These are phyloP conservation scores for Gambusia yucatana DNA, from an alignment of 2,797 vertebrate genomes.

Conservation along the genomic window DNA sequence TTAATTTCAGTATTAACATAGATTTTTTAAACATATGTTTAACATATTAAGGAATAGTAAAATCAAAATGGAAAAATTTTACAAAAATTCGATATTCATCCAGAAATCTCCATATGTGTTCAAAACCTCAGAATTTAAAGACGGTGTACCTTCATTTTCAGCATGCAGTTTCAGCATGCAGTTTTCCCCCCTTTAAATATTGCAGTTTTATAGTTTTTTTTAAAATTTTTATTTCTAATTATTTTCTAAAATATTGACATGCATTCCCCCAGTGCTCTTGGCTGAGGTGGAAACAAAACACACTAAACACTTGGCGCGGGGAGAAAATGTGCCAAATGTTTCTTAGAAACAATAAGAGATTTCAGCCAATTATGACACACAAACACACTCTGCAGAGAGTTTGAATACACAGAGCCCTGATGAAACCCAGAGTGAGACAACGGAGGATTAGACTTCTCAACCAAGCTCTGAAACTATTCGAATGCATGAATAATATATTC, in stretches of 20 bases:
- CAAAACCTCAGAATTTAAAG: background rate
- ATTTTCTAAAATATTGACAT: background rate
- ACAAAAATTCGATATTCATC: background rate
- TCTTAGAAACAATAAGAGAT: constrained; percentile 49
- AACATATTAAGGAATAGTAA: background rate
- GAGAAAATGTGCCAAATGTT: constrained; percentile 39
- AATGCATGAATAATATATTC: constrained; percentile 17
- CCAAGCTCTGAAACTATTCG: constrained; percentile 40
- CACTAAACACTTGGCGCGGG: background rate
- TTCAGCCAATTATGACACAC: constrained; percentile 56
- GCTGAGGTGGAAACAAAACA: background rate
- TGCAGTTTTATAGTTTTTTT: background rate
- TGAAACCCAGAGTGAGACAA: constrained; percentile 28
- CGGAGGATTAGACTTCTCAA: constrained; percentile 32
- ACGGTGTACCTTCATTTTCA: background rate
- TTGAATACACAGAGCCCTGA: constrained; percentile 36
- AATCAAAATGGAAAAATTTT: background rate
- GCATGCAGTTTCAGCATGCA: background rate
- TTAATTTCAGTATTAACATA: background rate
- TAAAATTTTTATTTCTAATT: background rate
- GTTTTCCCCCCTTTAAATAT: background rate
- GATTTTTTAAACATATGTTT: background rate
- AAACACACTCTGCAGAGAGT: constrained; percentile 40
- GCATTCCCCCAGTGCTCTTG: background rate
- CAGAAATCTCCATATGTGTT: no score